These are phyloP conservation scores for Enteromius anoplus DNA, from an alignment of 2,797 vertebrate genomes.

Conservation along the genomic window DNA sequence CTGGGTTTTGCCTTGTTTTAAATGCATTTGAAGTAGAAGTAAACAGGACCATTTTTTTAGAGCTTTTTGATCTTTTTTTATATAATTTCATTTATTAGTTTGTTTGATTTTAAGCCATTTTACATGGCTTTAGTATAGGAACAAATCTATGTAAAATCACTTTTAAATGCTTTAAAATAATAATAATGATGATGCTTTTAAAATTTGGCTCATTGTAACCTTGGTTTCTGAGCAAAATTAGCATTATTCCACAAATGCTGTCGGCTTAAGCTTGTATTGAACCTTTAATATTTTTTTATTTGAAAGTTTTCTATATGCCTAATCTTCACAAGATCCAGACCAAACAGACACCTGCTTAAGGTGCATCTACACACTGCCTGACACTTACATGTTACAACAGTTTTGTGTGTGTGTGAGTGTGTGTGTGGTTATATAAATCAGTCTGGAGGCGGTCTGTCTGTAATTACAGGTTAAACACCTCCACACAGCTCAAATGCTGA, in stretches of 20 bases:
- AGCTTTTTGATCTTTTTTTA: neutral
- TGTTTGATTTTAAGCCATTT: no score
- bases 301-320: neutral
- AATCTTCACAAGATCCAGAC: neutral
- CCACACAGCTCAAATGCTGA: conserved; percentile 63
- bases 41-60: neutral
- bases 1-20: neutral
- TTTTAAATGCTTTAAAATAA: neutral
- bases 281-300: neutral
- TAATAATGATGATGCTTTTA: neutral
- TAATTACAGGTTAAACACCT: conserved; percentile 62
- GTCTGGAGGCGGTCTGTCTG: conserved; percentile 54
- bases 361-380: conserved; percentile 11
- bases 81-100: neutral
- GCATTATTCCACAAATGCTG: neutral
- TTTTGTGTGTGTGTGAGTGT: conserved; percentile 28
- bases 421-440: conserved; percentile 57
- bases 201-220: neutral
- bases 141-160: neutral
- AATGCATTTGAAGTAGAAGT: neutral
- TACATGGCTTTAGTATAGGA: neutral
- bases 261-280: neutral
- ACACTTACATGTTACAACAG: neutral
- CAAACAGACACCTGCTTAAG: conserved; percentile 19
- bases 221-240: neutral